A percentile compares a stretch with the other conserved stretches of the same genome.
phyloP scores from a whole-genome alignment of 1,140 invertebrate species.

The Proctacanthus coquilletti region DNA sequence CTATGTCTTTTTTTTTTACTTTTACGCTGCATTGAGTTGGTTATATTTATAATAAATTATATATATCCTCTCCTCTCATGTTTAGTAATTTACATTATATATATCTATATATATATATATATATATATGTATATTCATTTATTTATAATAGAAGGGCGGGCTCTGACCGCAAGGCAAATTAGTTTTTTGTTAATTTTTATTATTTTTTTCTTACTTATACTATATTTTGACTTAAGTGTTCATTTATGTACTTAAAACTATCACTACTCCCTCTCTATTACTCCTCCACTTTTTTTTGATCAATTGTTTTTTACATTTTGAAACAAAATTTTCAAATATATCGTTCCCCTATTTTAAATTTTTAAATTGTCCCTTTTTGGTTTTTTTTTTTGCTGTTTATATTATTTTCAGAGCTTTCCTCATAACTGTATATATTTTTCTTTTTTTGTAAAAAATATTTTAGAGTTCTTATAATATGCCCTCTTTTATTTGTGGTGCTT shows the following conservation, averaged over 20 bases:
- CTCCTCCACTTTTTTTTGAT: neutral
- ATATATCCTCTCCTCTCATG: no score
- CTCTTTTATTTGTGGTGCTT: no score
- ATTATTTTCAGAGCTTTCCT: no score
- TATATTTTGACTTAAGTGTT: neutral
- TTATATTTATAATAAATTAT: no score
- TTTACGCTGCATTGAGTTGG: no score
- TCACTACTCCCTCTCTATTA: neutral
- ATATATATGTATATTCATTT: neutral
- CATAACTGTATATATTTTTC: no score
- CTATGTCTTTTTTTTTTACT: no score
- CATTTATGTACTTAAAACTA: neutral
- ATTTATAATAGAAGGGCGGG: neutral
- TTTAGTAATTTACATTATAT: no score
- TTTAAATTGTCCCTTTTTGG: no score
- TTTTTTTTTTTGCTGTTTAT: no score
- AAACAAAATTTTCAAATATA: neutral
- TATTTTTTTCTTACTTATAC: neutral
- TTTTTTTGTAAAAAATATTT: no score
- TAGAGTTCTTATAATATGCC: no score
- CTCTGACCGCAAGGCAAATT: constrained; percentile 1
- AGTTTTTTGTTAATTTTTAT: neutral
- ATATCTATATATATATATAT: neutral
- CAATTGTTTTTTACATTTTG: neutral
- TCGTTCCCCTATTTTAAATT: neutral